Evolutionary conservation across 2,888 invertebrate genomes (phyloP).

Genomic region (Eristalinus aeneus): DNA sequence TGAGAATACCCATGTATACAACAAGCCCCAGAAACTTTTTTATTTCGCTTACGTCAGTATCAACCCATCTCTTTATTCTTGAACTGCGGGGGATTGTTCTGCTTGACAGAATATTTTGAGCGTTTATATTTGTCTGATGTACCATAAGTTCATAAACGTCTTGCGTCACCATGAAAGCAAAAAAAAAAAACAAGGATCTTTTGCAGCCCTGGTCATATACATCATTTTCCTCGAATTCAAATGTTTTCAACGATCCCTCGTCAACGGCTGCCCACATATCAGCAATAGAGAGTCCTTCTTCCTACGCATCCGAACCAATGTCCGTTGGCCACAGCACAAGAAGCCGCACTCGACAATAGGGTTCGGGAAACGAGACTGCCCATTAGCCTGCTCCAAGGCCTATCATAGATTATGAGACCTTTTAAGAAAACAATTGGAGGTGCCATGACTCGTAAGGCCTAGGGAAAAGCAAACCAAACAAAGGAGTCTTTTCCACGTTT

Average conservation of each 20-base stretch:
- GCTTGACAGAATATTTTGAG: not conserved
- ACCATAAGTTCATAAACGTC: constrained; percentile 7
- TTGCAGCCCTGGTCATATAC: not conserved
- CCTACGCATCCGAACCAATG: not conserved
- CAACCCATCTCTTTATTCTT: constrained; percentile 11
- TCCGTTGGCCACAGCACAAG: too few species aligned
- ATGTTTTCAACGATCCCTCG: not conserved
- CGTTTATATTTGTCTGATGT: not conserved
- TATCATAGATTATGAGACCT: too few species aligned
- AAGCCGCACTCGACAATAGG: too few species aligned
- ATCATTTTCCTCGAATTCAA: not conserved
- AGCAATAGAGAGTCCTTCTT: not conserved
- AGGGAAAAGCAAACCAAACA: too few species aligned
- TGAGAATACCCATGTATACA: not conserved
- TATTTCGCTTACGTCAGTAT: constrained; percentile 4
- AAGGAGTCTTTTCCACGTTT: too few species aligned
- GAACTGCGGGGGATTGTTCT: constrained; percentile 10
- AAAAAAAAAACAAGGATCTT: not conserved
- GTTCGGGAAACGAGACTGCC: too few species aligned
- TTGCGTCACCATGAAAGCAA: constrained; percentile 11
- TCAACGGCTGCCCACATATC: constrained; percentile 9
- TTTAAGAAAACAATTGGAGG: too few species aligned
- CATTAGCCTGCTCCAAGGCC: too few species aligned
- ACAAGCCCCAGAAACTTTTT: constrained; percentile 7
- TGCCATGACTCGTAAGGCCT: too few species aligned